Base-by-base conservation (phyloP, 2,113 vertebrate species). In the Hipposideros armiger region DNA sequence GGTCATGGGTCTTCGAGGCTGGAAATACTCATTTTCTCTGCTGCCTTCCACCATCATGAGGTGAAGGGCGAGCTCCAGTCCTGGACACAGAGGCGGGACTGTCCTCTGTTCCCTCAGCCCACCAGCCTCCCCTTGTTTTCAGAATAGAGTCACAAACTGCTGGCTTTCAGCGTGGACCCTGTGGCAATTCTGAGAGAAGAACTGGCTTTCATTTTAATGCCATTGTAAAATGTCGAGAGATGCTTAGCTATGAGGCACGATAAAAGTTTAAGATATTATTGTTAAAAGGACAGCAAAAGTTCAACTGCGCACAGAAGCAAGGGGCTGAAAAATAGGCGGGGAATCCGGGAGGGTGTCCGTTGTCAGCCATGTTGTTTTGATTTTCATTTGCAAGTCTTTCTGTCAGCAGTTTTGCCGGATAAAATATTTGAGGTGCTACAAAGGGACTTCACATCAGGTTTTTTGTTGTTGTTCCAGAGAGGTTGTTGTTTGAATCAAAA, bases 201-300 rank as follows among this genome's bases (percentile, higher is more conserved):
- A 52, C 64, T 62, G 42, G 20, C 82, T 95, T 96, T 96, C 40
- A 0, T 94, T 97, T 97, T 85, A 90, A 96, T 42, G 54, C 93
- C 72, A 95, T 58, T 95, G 93, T 91, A 95, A 97, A 94, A 80
- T 81, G 77, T 91, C 93, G 94, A 64, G 94, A 96, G 88, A 95
- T 95, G 93, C 91, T 91, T 95, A 91, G 88, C 94, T 93, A 93
- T 91, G 62, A 93, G 96, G 89, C 78, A 90, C 94, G 80, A 94
- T 96, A 97, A 95, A 97, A 91, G 26, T 81, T 95, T 96, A 98
- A 96, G 96, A 90, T 94, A 92, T 95, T 87, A 83, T 91, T 96
- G 83, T 89, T 91, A 62, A 85, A 95, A 96, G 94, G 94, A 95
- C 85, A n/a, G 85, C 14, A 50, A 95, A 87, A 73, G 64, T 60